Evolutionary conservation across 2,797 vertebrate genomes (phyloP), one percentile per base, ranked within the genome.

Genomic region (Muscicapa striata): DNA sequence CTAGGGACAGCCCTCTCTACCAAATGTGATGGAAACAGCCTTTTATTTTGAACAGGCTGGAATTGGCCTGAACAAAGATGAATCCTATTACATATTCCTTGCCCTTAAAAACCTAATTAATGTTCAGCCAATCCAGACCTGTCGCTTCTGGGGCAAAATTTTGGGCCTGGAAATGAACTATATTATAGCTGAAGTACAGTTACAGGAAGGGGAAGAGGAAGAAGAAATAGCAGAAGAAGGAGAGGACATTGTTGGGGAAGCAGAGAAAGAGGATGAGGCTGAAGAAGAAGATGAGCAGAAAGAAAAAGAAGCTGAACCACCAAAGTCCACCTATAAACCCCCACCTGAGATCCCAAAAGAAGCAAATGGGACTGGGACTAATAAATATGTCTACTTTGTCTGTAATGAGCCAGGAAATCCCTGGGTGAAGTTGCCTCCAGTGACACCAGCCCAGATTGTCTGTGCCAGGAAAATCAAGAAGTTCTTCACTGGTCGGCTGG

Each of bases 71-170:
- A 98, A 98, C 89, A 97, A 97, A 70, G 98, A 99, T 76, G 99
- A 99, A 97, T 98, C 96, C 83, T 98, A 98, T 41, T 98, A 97
- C 61, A 94, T 99, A 95, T 98, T 98, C 90, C 98, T 99, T 45
- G 98, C 99, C 18, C 97, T 99, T 67, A 99, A 98, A 84, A 98
- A 98, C 43, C 98, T 99, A 19, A 96, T 98, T 43, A 98, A 97
- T 57, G 95, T 94, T 3, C 98, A 98, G 51, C 97, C 96, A 26
- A 96, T 99, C 83, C 98, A 98, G 70, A 98, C 55, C 58, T 99
- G 99, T 88, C 98, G 98, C 61, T 98, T 99, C 89, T 99, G 99
- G 99, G 99, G 99, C 8, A 99, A 99, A 96, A 98, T 99, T 78
- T 87, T 99, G 69, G 99, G 99, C 30, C 97, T 96, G 29, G 97